A percentile compares a stretch with the other conserved stretches of the same genome.
phyloP scores from a whole-genome alignment of 2,797 vertebrate genomes.

The Champsocephalus esox region DNA sequence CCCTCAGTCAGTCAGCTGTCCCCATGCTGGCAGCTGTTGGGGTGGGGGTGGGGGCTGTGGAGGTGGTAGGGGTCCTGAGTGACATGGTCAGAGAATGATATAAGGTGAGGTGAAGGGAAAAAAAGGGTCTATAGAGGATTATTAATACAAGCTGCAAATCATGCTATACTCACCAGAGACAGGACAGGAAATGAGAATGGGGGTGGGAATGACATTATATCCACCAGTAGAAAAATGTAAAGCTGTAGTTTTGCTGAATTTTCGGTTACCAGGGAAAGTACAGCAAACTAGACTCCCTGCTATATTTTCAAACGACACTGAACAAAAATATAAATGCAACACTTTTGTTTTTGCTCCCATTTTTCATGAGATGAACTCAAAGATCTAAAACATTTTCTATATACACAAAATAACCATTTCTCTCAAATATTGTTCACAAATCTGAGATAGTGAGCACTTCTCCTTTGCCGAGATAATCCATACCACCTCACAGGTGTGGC shows the following conservation, averaged over 20 bases:
- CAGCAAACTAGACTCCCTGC: too few species aligned
- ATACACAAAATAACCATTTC: too few species aligned
- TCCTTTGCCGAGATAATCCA: too few species aligned
- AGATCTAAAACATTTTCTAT: too few species aligned
- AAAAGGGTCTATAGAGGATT: background rate
- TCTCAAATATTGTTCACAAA: too few species aligned
- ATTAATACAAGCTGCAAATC: background rate
- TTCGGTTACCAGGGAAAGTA: too few species aligned
- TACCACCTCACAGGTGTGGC: too few species aligned
- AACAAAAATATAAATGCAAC: too few species aligned
- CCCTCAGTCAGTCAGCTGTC: conserved; percentile 62
- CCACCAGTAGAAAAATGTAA: background rate
- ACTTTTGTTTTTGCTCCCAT: too few species aligned
- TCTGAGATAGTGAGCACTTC: too few species aligned
- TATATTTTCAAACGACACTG: too few species aligned
- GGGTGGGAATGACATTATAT: background rate
- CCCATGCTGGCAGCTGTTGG: conserved; percentile 36
- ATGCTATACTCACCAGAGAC: background rate
- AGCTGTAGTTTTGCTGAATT: background rate
- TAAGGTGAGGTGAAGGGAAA: conserved; percentile 7
- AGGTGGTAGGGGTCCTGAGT: background rate
- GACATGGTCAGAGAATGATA: conserved; percentile 13
- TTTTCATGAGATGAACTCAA: too few species aligned
- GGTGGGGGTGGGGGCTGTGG: background rate
- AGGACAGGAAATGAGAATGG: background rate